These are phyloP conservation scores for Tragopan temminckii DNA, from an alignment of 2,797 vertebrate genomes.

Conservation along the genomic window DNA sequence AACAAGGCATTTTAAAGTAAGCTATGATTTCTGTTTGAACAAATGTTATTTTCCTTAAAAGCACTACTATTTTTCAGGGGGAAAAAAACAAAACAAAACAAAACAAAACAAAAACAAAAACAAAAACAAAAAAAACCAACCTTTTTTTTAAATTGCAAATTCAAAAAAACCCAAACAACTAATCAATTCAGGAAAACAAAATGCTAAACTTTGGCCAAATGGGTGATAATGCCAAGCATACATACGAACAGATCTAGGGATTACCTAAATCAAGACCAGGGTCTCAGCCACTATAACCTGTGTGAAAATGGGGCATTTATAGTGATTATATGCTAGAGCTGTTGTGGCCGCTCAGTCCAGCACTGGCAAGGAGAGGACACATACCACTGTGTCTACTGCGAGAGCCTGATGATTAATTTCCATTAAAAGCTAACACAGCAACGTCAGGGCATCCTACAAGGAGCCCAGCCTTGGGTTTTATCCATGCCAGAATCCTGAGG, in stretches of 20 bases:
- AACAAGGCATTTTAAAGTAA: neutral
- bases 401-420: neutral
- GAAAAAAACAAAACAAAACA: neutral
- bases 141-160: neutral
- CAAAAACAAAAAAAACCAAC: no score
- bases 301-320: neutral
- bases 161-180: neutral
- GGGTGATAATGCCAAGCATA: neutral
- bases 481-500: neutral
- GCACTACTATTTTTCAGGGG: neutral
- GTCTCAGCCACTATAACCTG: neutral
- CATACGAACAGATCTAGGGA: neutral
- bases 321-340: neutral
- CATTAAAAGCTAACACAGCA: neutral
- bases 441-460: rapidly evolving
- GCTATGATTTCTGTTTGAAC: conserved; percentile 20
- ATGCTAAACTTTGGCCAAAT: neutral
- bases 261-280: neutral
- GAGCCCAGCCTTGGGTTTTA: neutral
- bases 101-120: no score
- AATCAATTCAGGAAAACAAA: neutral
- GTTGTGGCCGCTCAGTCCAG: neutral
- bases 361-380: neutral
- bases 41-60: neutral
- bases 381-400: neutral